phyloP scores from a whole-genome alignment of 1,140 invertebrate genomes.

The Drosophila punjabiensis region DNA sequence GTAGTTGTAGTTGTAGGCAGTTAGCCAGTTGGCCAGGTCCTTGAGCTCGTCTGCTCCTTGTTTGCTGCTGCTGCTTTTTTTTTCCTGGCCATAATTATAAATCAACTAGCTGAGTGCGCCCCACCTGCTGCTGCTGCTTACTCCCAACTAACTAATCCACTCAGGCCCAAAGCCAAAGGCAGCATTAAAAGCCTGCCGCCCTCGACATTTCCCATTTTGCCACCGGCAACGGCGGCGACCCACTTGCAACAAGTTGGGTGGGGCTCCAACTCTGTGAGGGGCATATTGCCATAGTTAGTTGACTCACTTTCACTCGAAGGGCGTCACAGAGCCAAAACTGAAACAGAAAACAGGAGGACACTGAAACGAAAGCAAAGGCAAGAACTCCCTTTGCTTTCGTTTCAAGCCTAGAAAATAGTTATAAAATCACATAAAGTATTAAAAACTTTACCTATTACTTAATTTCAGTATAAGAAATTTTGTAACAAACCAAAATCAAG shows the following conservation, averaged over 20 bases:
- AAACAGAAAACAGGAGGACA: slow-evolving; percentile 31
- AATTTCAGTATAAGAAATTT: too few species aligned
- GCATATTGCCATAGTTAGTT: slow-evolving; percentile 53
- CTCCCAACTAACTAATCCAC: slow-evolving; percentile 73
- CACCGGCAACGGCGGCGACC: slow-evolving; percentile 47
- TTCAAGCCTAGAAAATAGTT: neutral
- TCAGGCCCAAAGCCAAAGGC: slow-evolving; percentile 60
- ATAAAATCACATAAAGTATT: neutral
- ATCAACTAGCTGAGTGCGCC: slow-evolving; percentile 68
- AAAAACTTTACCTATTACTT: too few species aligned
- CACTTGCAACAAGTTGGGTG: slow-evolving; percentile 74
- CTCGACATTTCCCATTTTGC: slow-evolving; percentile 18
- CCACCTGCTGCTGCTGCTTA: slow-evolving; percentile 36
- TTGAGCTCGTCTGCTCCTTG: slow-evolving; percentile 14
- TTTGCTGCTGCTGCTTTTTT: slow-evolving; percentile 31
- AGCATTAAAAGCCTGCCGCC: slow-evolving; percentile 59
- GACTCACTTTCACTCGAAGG: slow-evolving; percentile 59
- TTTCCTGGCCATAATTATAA: slow-evolving; percentile 70
- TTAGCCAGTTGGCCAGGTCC: slow-evolving; percentile 26
- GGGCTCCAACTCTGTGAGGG: slow-evolving; percentile 11
- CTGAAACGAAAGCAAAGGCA: neutral
- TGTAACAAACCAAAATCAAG: too few species aligned
- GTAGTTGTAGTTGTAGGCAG: slow-evolving; percentile 13
- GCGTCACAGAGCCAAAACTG: slow-evolving; percentile 28
- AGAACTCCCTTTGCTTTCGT: too few species aligned